A percentile compares a stretch with the other conserved stretches of the same genome.
Conservation (phyloP, 2,888 invertebrate genomes). For the Hirtodrosophila histrioides region DNA sequence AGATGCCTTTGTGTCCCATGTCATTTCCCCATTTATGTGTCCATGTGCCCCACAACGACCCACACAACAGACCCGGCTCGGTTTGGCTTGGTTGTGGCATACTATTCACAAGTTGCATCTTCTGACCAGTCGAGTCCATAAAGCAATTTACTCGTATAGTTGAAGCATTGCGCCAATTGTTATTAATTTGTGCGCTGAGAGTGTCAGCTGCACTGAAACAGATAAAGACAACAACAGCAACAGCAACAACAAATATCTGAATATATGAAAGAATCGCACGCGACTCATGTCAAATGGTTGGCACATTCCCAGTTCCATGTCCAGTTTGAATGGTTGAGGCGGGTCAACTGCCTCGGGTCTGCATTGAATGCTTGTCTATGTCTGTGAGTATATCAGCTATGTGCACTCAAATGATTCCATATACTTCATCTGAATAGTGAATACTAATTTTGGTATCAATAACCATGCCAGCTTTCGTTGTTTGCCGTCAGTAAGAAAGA, state of each 20-base stretch:
- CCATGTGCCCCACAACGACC: conserved; percentile 21
- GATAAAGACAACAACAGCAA: conserved; percentile 38
- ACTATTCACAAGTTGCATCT: conserved; percentile 37
- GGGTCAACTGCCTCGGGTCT: conserved; percentile 46
- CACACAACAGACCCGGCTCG: conserved; percentile 11
- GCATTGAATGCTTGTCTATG: conserved; percentile 5
- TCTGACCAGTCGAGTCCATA: conserved; percentile 18
- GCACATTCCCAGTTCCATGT: conserved; percentile 21
- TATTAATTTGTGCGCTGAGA: conserved; percentile 71
- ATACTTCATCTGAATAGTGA: conserved; percentile 3
- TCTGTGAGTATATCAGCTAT: neutral
- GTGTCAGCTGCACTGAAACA: conserved; percentile 57
- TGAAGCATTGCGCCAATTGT: conserved; percentile 68
- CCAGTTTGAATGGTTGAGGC: neutral
- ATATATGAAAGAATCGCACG: conserved; percentile 46
- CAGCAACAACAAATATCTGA: conserved; percentile 1
- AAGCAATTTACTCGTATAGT: conserved; percentile 40
- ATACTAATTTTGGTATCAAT: conserved; percentile 21
- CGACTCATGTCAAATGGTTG: conserved; percentile 51
- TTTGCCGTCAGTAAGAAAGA: no score
- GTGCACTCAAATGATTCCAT: conserved; percentile 13
- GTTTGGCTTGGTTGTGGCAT: neutral
- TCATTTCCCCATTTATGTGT: conserved; percentile 34
- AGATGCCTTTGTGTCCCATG: conserved; percentile 36
- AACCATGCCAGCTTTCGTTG: conserved; percentile 13